Base-by-base conservation (phyloP, 2,888 invertebrate genomes). In the Pollenia angustigena region DNA sequence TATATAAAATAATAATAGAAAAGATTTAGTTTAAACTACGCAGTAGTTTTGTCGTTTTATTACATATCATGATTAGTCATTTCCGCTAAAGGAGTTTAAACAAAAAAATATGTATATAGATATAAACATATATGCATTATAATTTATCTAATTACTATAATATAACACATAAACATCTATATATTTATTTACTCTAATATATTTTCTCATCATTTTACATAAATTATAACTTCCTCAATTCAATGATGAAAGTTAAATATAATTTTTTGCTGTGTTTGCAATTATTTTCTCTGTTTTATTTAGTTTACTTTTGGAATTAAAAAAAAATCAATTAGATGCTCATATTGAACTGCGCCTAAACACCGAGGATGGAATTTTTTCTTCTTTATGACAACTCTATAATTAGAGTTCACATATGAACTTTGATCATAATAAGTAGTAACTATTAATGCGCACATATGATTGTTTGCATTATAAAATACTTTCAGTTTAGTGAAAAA, bases 151-250 rank as follows among this genome's bases (percentile, higher is more conserved):
- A 32, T 50, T 56, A 23, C 12, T 56, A 12, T 56, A 56, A 56
- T 46, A 7, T 48, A 46, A 46, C 18, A 12, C 23, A 48, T 16
- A 16, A 7, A 64, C 42, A 44, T 44, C 16, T 8, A 46, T 7
- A 3, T 32, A 50, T 50, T 4, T 12, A 48, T 6, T 3, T 48
- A 9, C 8, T 11, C 23, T 7, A 12, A 40, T 32, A 7, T 40
- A 50, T 60, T 74, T 60, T 60, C 48, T 14, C 48, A 74, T 50
- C 10, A 12, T 10, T 32, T 60, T 71, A 16, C 18, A 74, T 50
- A 60, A 74, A 60, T 60, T 74, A 68, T 44, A 74, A 74, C 74
- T 81, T 81, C 81, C 81, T 81, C 66, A 66, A 74, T 68, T 56
- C 42, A 74, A 56, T 72, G 14, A 74, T 68, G 46, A 82, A 82